Evolutionary conservation across 2,113 vertebrate species (phyloP), one percentile per base, ranked within the genome.

Genomic region (Eretmochelys imbricata): DNA sequence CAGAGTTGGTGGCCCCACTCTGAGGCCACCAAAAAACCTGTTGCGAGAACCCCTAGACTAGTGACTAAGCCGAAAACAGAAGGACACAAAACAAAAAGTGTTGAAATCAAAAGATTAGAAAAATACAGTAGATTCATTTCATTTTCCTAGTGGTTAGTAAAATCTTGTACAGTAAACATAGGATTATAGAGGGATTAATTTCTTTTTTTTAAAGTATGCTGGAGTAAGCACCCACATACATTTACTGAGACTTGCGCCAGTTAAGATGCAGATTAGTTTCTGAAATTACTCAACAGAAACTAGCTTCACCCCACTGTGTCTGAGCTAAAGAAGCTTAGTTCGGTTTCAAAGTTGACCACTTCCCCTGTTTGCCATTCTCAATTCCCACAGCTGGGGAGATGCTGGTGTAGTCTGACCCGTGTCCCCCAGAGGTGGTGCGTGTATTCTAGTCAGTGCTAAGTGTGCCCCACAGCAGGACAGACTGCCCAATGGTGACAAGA

Each of bases 111-210:
- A 65, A 65, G 80, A 91, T 95, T 42, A 80, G 84, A 89, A 94
- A 95, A 94, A 88, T 78, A 80, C 79, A 79, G 72, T 46, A 88
- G 93, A 86, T 88, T 94, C 76, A 91, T 93, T 94, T 94, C 94
- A 79, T 38, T 80, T 53, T 91, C 95, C 91, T 62, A 16, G 65
- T 6, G 17, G 54, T 82, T 84, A 82, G 92, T 27, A 55, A 78
- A 91, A 80, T 81, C 75, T 51, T 85, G 38, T 42, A 57, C 49
- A 20, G 82, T 80, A 85, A 88, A 78, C 49, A 82, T 5, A 62
- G 81, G 91, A 85, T 91, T 89, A 87, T 91, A 81, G 79, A n/a
- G 35, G 92, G 88, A 85, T 92, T 89, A 57, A 72, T 88, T 69
- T 54, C 87, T 38, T 80, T 88, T 51, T 69, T 65, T 48, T 42